A percentile compares a stretch with the other conserved stretches of the same genome.
Evolutionary conservation across 2,113 vertebrate species (phyloP).

Genomic region (Orthonyx spaldingii): DNA sequence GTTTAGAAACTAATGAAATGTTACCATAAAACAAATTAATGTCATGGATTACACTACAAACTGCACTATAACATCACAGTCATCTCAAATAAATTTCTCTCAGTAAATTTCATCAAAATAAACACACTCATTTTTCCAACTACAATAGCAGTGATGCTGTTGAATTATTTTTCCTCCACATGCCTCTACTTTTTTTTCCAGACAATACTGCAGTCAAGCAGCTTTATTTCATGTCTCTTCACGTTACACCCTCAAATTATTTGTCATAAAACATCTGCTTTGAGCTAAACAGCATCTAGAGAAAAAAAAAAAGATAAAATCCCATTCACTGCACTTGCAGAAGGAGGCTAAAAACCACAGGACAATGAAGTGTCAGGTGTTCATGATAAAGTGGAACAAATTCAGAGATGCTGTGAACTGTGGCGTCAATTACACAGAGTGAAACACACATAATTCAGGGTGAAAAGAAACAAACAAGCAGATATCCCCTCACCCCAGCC

Average conservation of each 20-base stretch:
- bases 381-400: constrained; percentile 10
- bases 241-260: not conserved
- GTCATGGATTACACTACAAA: not conserved
- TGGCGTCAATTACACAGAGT: not conserved
- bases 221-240: not conserved
- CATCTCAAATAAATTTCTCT: not conserved
- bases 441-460: not conserved
- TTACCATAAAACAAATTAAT: not conserved
- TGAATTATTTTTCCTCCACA: not conserved
- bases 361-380: not conserved
- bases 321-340: not conserved
- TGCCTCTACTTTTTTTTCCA: not conserved
- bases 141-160: not conserved
- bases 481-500: no score
- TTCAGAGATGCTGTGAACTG: not conserved
- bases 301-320: not conserved
- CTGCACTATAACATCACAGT: not conserved
- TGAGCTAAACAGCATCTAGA: not conserved
- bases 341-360: not conserved
- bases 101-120: not conserved
- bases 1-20: not conserved
- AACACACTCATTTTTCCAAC: not conserved
- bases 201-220: not conserved
- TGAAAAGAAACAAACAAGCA: not conserved
- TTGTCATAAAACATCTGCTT: constrained; percentile 32